Conservation (phyloP, 2,888 invertebrate genomes). For the Neoaliturus tenellus region DNA sequence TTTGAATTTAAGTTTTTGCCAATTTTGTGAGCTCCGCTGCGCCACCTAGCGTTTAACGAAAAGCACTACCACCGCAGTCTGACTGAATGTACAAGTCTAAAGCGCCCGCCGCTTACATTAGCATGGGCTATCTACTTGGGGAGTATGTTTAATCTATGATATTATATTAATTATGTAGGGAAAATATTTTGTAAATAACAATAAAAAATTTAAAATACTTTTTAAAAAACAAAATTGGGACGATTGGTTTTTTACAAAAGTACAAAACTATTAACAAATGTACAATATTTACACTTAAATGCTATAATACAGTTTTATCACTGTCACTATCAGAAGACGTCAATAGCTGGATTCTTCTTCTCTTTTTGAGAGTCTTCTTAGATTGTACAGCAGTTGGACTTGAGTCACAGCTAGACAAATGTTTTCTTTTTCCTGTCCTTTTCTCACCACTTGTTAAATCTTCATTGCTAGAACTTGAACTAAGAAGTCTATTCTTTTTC, state of each 20-base stretch:
- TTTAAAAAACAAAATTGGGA: too few relatives aligned
- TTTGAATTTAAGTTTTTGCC: too few relatives aligned
- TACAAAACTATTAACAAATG: neutral
- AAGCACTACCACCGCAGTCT: too few relatives aligned
- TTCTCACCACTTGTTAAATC: neutral
- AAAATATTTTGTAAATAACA: too few relatives aligned
- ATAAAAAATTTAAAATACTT: too few relatives aligned
- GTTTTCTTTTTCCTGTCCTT: slow-evolving; percentile 1
- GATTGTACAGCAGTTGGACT: neutral
- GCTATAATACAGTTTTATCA: slow-evolving; percentile 22
- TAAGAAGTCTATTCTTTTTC: slow-evolving; percentile 23
- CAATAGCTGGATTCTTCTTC: neutral
- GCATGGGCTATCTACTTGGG: too few relatives aligned
- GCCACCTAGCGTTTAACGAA: too few relatives aligned
- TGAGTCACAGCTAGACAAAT: neutral
- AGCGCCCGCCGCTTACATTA: too few relatives aligned
- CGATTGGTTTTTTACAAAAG: neutral
- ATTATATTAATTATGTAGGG: too few relatives aligned
- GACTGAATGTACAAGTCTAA: too few relatives aligned
- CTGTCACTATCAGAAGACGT: slow-evolving; percentile 36
- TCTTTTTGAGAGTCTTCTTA: neutral
- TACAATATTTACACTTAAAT: neutral
- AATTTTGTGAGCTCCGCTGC: too few relatives aligned
- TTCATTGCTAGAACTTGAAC: slow-evolving; percentile 18
- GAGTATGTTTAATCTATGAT: too few relatives aligned